These are phyloP conservation scores for Sweltsa coloradensis DNA, from an alignment of 1,140 invertebrate species.

Conservation along the genomic window DNA sequence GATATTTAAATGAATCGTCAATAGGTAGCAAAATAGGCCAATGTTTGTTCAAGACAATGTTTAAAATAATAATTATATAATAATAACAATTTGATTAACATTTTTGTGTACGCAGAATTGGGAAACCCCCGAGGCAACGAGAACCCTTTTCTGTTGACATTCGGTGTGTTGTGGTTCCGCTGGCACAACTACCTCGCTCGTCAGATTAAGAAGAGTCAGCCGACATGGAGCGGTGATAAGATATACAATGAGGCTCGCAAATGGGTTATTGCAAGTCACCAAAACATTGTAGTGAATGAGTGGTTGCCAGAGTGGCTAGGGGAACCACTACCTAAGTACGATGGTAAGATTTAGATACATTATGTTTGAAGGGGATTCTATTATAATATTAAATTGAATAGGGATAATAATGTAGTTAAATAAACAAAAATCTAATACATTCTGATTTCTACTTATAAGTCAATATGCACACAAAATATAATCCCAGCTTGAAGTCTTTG, in stretches of 20 bases:
- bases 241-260: slow-evolving; percentile 46
- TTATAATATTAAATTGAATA: not conserved
- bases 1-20: too few species aligned
- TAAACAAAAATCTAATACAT: too few species aligned
- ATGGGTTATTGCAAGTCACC: slow-evolving; percentile 42
- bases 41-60: too few species aligned
- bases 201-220: slow-evolving; percentile 26
- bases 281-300: slow-evolving; percentile 37
- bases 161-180: slow-evolving; percentile 45
- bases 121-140: slow-evolving; percentile 48
- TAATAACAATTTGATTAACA: not conserved
- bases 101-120: slow-evolving; percentile 32
- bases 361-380: not conserved
- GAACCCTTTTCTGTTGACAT: slow-evolving; percentile 39
- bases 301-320: slow-evolving; percentile 38
- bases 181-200: slow-evolving; percentile 47
- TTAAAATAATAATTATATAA: too few species aligned
- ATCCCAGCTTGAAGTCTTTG: not conserved
- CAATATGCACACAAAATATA: not conserved
- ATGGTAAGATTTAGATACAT: slow-evolving; percentile 14
- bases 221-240: slow-evolving; percentile 34
- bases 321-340: slow-evolving; percentile 20
- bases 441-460: not conserved
- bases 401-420: not conserved
- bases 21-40: too few species aligned